These are phyloP conservation scores for Amblyopsis rosae DNA, from an alignment of 2,113 vertebrate species.

Conservation along the genomic window DNA sequence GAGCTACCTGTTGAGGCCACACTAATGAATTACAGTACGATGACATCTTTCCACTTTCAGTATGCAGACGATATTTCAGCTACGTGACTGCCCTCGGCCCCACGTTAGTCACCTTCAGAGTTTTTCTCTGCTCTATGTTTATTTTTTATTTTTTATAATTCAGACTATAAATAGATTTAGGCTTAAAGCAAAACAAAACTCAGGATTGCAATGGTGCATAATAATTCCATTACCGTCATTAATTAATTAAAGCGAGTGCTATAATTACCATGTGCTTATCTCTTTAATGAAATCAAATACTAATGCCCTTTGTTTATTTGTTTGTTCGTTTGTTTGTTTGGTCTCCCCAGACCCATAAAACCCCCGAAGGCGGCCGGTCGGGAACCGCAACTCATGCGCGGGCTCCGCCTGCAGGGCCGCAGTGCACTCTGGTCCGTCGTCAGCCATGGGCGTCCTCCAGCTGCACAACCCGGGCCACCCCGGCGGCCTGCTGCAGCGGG, in stretches of 20 bases:
- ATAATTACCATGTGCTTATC: too few relatives aligned
- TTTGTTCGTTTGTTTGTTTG: not conserved
- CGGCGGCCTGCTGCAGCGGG: slow-evolving; percentile 91
- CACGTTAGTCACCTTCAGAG: slow-evolving; percentile 61
- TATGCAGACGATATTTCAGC: slow-evolving; percentile 71
- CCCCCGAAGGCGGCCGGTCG: slow-evolving; percentile 49
- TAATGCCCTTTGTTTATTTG: slow-evolving; percentile 21
- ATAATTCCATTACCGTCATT: too few relatives aligned
- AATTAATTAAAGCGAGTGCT: too few relatives aligned
- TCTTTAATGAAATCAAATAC: slow-evolving; percentile 1
- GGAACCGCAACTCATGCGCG: slow-evolving; percentile 84
- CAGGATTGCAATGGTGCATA: too few relatives aligned
- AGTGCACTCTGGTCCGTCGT: slow-evolving; percentile 85
- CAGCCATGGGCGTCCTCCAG: slow-evolving; percentile 95
- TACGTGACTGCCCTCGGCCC: slow-evolving; percentile 57
- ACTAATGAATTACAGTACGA: too few relatives aligned
- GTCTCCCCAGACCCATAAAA: slow-evolving; percentile 41
- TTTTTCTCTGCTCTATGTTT: slow-evolving; percentile 57
- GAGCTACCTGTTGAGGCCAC: slow-evolving; percentile 66
- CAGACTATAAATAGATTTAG: slow-evolving; percentile 20
- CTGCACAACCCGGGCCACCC: slow-evolving; percentile 97
- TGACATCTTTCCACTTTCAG: slow-evolving; percentile 54
- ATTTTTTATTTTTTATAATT: slow-evolving; percentile 37
- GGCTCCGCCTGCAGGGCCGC: slow-evolving; percentile 57
- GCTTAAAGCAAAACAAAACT: slow-evolving; percentile 14